Evolutionary conservation across 1,140 invertebrate genomes (phyloP).

Genomic region (Sminthurinus signatus): DNA sequence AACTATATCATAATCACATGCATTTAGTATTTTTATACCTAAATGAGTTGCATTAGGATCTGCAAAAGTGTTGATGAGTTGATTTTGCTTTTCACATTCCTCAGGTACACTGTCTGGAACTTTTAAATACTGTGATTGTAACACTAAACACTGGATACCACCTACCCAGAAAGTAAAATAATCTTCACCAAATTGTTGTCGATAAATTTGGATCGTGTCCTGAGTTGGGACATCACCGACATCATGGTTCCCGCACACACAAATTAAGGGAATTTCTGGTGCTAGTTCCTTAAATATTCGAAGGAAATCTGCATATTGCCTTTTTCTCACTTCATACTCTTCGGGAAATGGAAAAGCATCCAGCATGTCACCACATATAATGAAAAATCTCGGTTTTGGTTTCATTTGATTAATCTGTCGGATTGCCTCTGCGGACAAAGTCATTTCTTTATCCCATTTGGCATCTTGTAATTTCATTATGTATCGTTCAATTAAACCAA

Average conservation of each 20-base stretch:
- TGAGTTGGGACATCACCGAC: slow-evolving; percentile 51
- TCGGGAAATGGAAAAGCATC: slow-evolving; percentile 48
- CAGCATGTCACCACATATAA: slow-evolving; percentile 54
- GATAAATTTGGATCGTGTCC: slow-evolving; percentile 46
- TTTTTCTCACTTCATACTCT: slow-evolving; percentile 43
- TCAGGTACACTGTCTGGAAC: slow-evolving; percentile 43
- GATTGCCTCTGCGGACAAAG: slow-evolving; percentile 45
- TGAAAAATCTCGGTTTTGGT: slow-evolving; percentile 52
- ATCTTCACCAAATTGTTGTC: slow-evolving; percentile 52
- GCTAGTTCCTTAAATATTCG: slow-evolving; percentile 48
- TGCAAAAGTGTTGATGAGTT: slow-evolving; percentile 37
- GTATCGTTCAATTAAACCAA: slow-evolving; percentile 50
- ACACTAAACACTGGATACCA: slow-evolving; percentile 52
- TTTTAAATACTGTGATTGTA: slow-evolving; percentile 53
- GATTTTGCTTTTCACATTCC: slow-evolving; percentile 47
- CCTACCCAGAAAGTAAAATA: slow-evolving; percentile 53
- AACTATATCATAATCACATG: no score
- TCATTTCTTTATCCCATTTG: slow-evolving; percentile 51
- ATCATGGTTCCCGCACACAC: slow-evolving; percentile 57
- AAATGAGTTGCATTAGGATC: slow-evolving; percentile 28
- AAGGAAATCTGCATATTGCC: slow-evolving; percentile 45
- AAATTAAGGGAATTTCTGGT: slow-evolving; percentile 45
- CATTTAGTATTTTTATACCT: slow-evolving; percentile 24
- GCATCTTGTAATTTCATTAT: slow-evolving; percentile 44
- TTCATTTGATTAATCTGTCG: slow-evolving; percentile 48